These are phyloP conservation scores for Aegotheles bennettii DNA, from an alignment of 2,113 vertebrate genomes.

Conservation along the genomic window DNA sequence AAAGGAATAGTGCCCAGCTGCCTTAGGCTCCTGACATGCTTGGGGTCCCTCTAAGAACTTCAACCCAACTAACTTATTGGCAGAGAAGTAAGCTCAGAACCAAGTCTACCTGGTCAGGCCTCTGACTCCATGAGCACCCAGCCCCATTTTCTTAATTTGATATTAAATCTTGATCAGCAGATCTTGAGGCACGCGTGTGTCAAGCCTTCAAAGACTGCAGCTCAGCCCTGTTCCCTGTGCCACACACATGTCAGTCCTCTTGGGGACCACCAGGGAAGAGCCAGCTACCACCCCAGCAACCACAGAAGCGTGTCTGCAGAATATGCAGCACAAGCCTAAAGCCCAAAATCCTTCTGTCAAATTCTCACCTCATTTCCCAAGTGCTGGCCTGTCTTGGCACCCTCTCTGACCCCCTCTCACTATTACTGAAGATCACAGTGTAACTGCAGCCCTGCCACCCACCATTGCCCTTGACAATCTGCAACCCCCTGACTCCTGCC, in stretches of 20 bases:
- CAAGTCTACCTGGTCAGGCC: neutral
- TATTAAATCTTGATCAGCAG: neutral
- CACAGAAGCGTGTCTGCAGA: neutral
- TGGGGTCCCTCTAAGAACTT: neutral
- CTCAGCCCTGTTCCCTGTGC: rapidly evolving
- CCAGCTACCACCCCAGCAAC: neutral
- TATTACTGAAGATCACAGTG: neutral
- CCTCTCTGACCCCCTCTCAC: rapidly evolving
- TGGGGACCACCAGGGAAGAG: rapidly evolving
- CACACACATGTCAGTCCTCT: neutral
- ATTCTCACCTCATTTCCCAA: neutral
- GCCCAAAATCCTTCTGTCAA: neutral
- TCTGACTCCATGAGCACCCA: neutral
- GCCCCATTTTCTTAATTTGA: neutral
- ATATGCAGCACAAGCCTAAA: neutral
- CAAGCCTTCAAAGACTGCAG: neutral
- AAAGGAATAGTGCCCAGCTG: rapidly evolving
- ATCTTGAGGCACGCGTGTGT: rapidly evolving
- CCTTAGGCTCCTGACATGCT: neutral
- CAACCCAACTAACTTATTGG: neutral
- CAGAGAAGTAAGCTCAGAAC: neutral
- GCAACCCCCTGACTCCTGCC: rapidly evolving
- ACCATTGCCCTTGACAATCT: neutral
- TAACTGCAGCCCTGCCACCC: neutral
- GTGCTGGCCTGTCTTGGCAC: neutral